Evolutionary conservation across 2,888 invertebrate genomes (phyloP).

Genomic region (Trichopria drosophilae): DNA sequence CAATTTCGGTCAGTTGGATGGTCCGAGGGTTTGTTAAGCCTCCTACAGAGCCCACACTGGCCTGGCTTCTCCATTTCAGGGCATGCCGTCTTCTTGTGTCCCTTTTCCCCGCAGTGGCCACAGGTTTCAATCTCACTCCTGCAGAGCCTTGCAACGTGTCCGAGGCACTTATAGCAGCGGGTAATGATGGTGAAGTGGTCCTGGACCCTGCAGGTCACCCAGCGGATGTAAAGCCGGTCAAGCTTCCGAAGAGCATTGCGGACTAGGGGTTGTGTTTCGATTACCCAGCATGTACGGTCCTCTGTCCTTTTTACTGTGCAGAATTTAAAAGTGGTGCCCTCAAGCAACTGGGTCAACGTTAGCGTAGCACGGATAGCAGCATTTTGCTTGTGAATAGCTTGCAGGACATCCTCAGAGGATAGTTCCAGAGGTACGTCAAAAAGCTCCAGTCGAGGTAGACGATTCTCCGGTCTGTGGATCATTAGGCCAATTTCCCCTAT

Average conservation of each 20-base stretch:
- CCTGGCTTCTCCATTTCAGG: background rate
- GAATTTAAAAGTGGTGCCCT: background rate
- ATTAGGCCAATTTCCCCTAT: background rate
- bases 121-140: slow-evolving; percentile 11
- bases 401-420: background rate
- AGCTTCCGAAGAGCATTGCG: background rate
- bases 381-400: background rate
- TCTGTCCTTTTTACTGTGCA: background rate
- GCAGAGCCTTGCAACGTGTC: slow-evolving; percentile 16
- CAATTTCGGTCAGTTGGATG: slow-evolving; percentile 10
- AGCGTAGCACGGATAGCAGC: background rate
- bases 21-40: too few species aligned
- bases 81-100: slow-evolving; percentile 4
- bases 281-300: background rate
- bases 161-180: too few species aligned
- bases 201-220: slow-evolving; percentile 13
- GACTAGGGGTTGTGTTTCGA: background rate
- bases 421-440: slow-evolving; percentile 1
- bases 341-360: background rate
- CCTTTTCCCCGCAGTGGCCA: slow-evolving; percentile 5
- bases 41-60: too few species aligned
- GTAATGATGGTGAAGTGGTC: slow-evolving; percentile 17
- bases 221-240: slow-evolving; percentile 13
- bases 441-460: background rate
- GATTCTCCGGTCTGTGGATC: background rate